Base-by-base conservation (phyloP, 1,140 invertebrate species). In the Pollicipes pollicipes region DNA sequence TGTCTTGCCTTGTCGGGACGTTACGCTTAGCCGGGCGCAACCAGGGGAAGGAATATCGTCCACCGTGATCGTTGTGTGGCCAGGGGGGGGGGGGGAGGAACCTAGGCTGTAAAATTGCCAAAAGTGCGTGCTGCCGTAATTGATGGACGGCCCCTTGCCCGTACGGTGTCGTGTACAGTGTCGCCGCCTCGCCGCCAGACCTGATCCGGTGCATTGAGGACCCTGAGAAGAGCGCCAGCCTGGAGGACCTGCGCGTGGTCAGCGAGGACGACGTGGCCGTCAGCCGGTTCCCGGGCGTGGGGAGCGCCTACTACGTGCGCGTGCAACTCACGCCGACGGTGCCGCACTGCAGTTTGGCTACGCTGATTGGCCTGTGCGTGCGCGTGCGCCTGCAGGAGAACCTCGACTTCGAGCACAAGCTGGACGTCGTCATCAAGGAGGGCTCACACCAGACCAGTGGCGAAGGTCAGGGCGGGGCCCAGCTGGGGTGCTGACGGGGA, bases 241-340 rank as follows among this genome's bases (percentile, higher is more conserved):
- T 93, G 70, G 90, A 93, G 79, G 88, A 93, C 77, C 79, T 93
- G 32, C 87, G 90, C 77, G 89, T 93, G 64, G 87, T 93, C 37
- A 90, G 89, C 73, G 90, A 92, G 80, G 89, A 91, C 73, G 88
- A 89, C 35, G 86, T 93, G 68, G 84, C 86, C 76, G 87, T 84
- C 1, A 72, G 68, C n/a, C 64, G 16, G 64, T 29, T 68, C 31
- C 35, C 29, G 26, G n/a, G 21, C n/a, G 66, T 17, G 30, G 32
- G 8, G 2, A 30, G 64, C 69, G 31, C 63, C 2, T 77, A 76
- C 69, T 72, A 80, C 30, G 77, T 84, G 4, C 76, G 74, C 69
- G 87, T 96, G 63, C 90, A 93, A 79, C 93, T 93, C 76, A 91
- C 91, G 81, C 91, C 91, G 28, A 93, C 90, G 10, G 89, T 93